Base-by-base conservation (phyloP, 2,888 invertebrate species). In the Meganola albula region DNA sequence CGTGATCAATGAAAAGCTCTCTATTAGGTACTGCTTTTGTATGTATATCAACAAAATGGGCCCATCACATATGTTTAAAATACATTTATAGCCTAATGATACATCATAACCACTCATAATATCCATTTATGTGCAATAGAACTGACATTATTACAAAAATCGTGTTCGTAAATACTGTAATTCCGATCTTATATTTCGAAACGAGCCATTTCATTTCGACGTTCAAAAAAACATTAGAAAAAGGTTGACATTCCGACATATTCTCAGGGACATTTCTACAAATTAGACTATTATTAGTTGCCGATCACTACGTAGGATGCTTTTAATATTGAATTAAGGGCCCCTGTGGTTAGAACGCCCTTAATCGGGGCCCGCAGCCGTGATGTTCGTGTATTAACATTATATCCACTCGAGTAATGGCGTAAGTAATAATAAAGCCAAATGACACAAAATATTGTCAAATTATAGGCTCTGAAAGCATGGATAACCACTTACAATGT, bases 361-460 rank as follows among this genome's bases (percentile, higher is more conserved):
- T 78, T 84, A 85, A 85, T 84, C 85, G 82, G 56, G n/a, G 68
- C 67, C 69, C 60, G 65, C 65, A 70, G 73, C 71, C 62, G 58
- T 66, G 61, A 53, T 59, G 69, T 71, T 70, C 72, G 65, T 64
- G 74, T 82, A 80, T 83, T 77, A 84, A 74, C 74, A 63, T 77
- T 79, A 77, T 79, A 83, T 80, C 83, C 76, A 75, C 75, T 65
- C 74, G 61, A 64, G 80, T 84, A 82, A 84, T 83, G 74, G 70
- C 78, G 69, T 76, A 80, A 80, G 84, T 84, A 84, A 84, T 85
- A 83, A 82, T 80, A 82, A 84, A 79, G 74, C 74, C 82, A 84
- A 85, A 84, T 85, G 85, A 85, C 84, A 85, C 84, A 85, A 84
- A 85, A 84, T 84, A 85, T 84, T 85, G 84, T 84, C 82, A 85